Percentiles rank a stretch among this genome's conserved stretches.
These are phyloP conservation scores for Machimus atricapillus DNA, from an alignment of 2,888 invertebrate genomes.

Conservation along the genomic window DNA sequence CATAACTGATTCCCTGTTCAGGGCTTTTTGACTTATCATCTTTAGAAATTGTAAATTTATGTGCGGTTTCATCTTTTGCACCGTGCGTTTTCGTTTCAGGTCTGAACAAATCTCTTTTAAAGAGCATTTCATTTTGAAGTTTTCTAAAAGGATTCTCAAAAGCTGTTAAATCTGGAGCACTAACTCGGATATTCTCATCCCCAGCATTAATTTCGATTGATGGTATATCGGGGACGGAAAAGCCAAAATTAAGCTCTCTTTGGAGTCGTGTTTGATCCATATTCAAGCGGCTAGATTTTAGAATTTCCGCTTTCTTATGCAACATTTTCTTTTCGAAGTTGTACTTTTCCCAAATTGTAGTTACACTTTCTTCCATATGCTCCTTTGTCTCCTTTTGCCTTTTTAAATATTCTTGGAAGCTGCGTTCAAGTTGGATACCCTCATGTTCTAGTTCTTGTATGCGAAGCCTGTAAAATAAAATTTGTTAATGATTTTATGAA, in stretches of 20 bases:
- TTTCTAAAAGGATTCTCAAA: constrained; percentile 50
- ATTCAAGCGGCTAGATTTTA: background rate
- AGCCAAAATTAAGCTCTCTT: background rate
- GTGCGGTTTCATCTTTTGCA: background rate
- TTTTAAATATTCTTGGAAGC: constrained; percentile 56
- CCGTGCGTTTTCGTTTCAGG: background rate
- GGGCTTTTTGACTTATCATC: background rate
- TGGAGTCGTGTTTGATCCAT: background rate
- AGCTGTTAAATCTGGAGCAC: background rate
- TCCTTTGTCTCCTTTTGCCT: constrained; percentile 50
- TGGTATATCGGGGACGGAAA: background rate
- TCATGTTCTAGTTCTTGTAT: constrained; percentile 58
- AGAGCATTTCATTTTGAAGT: constrained; percentile 5
- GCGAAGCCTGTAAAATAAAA: constrained; percentile 52
- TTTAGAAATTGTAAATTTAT: background rate
- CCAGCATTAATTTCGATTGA: background rate
- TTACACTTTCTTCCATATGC: constrained; percentile 44
- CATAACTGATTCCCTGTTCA: background rate
- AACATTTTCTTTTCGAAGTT: constrained; percentile 47
- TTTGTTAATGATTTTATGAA: background rate
- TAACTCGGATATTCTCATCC: background rate
- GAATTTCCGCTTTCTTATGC: constrained; percentile 41
- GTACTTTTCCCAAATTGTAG: constrained; percentile 50
- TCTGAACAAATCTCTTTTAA: background rate
- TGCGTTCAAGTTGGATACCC: constrained; percentile 57